Conservation (phyloP, 2,113 vertebrate species). For the Ivindomyrus marchei region DNA sequence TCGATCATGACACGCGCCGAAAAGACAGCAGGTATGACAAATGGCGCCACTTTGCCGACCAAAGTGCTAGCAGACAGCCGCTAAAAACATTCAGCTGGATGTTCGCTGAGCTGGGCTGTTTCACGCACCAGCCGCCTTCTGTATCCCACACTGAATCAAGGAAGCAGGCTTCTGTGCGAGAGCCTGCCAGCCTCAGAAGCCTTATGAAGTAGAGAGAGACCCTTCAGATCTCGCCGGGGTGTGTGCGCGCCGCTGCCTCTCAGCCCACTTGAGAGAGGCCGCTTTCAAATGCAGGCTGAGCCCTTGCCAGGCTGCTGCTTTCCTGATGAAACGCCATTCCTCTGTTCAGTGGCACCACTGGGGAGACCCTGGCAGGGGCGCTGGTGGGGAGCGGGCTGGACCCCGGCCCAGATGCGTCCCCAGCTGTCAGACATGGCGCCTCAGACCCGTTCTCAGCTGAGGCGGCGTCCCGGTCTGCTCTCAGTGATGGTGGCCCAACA, state of each 20-base stretch:
- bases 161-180: not conserved
- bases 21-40: not conserved
- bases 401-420: not conserved
- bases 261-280: not conserved
- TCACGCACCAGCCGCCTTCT: not conserved
- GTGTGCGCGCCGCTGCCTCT: not conserved
- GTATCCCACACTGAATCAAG: not conserved
- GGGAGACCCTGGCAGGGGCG: not conserved
- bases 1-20: not conserved
- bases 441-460: not conserved
- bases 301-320: not conserved
- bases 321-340: not conserved
- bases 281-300: not conserved
- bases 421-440: not conserved
- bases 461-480: not conserved
- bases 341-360: not conserved
- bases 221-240: not conserved
- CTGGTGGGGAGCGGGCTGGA: not conserved
- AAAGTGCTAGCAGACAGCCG: not conserved
- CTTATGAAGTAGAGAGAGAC: slow-evolving; percentile 1
- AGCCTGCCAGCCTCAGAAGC: not conserved
- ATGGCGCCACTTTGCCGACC: not conserved
- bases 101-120: not conserved
- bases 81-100: not conserved
- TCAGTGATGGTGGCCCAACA: not conserved